These are phyloP conservation scores for Merluccius polli DNA, from an alignment of 2,797 vertebrate genomes.

Conservation along the genomic window DNA sequence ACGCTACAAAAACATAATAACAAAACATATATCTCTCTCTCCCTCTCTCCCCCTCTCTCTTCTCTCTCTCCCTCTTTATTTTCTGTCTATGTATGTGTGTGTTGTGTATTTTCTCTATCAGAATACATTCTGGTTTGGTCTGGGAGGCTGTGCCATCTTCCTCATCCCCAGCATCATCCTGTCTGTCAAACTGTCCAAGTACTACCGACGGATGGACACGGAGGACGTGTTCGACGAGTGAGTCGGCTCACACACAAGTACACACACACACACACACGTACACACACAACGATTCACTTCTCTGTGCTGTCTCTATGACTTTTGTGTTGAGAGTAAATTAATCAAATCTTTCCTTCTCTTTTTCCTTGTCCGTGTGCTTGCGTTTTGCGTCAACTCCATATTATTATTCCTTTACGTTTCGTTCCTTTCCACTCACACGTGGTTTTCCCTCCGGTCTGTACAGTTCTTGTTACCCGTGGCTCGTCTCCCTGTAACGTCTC, in stretches of 20 bases:
- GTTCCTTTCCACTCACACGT: constrained; percentile 17
- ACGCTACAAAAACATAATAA: not conserved
- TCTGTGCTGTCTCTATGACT: constrained; percentile 1
- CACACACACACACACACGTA: not conserved
- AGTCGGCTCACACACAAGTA: constrained; percentile 58
- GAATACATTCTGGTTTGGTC: constrained; percentile 97
- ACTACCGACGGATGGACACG: constrained; percentile 93
- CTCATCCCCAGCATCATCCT: constrained; percentile 89
- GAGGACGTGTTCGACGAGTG: constrained; percentile 97
- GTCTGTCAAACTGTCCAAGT: constrained; percentile 86
- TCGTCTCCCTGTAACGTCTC: constrained; percentile 52
- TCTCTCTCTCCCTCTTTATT: no score
- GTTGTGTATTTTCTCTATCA: constrained; percentile 52
- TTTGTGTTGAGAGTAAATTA: constrained; percentile 23
- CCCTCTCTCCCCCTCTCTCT: no score
- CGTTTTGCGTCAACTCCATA: not conserved
- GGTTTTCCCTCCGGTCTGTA: constrained; percentile 41
- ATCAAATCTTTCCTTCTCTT: constrained; percentile 27
- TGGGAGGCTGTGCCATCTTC: constrained; percentile 85
- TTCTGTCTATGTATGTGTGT: not conserved
- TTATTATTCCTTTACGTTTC: constrained; percentile 9
- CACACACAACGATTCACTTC: not conserved
- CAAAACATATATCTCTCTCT: not conserved
- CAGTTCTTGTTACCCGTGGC: constrained; percentile 57
- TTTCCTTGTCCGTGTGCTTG: not conserved